A percentile compares a stretch with the other conserved stretches of the same genome.
These are phyloP conservation scores for Platynereis dumerilii DNA, from an alignment of 2,888 invertebrate species.

Conservation along the genomic window DNA sequence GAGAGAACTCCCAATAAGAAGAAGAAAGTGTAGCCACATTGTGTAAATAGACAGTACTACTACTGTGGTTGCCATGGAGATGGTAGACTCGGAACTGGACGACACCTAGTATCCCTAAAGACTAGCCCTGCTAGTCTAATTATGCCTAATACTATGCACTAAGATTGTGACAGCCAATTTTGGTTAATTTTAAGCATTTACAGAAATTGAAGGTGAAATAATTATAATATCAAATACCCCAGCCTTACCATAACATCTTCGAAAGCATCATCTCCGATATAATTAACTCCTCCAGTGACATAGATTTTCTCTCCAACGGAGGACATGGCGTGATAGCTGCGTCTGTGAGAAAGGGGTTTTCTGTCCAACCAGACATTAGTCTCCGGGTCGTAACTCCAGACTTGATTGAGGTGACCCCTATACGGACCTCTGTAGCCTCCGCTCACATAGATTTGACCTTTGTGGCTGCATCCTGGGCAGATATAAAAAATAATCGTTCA, in stretches of 20 bases:
- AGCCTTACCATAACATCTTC: constrained; percentile 29
- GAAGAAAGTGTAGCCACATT: too few relatives aligned
- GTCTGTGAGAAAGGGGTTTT: constrained; percentile 44
- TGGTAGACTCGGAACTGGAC: too few relatives aligned
- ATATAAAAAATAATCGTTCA: neutral
- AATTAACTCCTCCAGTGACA: constrained; percentile 48
- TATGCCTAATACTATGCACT: too few relatives aligned
- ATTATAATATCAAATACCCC: too few relatives aligned
- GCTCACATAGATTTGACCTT: constrained; percentile 38
- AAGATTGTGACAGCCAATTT: too few relatives aligned
- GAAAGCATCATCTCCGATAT: constrained; percentile 25
- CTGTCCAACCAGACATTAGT: constrained; percentile 43
- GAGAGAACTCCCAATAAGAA: too few relatives aligned
- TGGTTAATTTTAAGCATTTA: too few relatives aligned
- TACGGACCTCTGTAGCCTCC: constrained; percentile 42
- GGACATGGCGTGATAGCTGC: constrained; percentile 54
- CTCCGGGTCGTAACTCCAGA: constrained; percentile 45
- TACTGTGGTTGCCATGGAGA: too few relatives aligned
- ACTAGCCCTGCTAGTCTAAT: too few relatives aligned
- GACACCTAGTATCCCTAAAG: too few relatives aligned
- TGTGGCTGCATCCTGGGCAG: constrained; percentile 35
- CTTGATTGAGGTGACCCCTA: constrained; percentile 38
- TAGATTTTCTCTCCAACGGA: constrained; percentile 34
- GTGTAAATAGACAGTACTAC: too few relatives aligned
- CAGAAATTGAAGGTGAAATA: too few relatives aligned